Evolutionary conservation across 92 coral and sea anemone genomes (phyloP).

Genomic region (Meandrina meandrites): DNA sequence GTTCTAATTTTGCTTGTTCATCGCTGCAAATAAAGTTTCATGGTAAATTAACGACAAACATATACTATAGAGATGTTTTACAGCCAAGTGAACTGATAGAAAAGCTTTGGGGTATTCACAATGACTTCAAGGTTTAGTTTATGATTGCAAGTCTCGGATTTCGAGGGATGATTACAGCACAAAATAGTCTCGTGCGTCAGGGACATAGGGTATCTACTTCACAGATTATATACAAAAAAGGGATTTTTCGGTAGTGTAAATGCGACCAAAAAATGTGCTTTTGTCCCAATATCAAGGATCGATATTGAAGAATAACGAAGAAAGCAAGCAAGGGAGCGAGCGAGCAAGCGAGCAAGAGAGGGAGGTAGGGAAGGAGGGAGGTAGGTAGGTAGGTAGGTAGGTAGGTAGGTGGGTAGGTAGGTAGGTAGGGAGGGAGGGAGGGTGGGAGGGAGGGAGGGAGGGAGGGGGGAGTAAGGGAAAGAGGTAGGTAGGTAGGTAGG

Average conservation of each 20-base stretch:
- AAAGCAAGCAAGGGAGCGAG: not conserved
- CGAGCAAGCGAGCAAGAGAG: not conserved
- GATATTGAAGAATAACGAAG: not conserved
- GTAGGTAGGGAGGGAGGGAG: too few species aligned
- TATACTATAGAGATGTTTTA: not conserved
- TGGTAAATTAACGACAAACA: too few species aligned
- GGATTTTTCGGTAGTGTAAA: too few species aligned
- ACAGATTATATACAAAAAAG: not conserved
- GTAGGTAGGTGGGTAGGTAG: too few species aligned
- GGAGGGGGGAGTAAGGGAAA: not conserved
- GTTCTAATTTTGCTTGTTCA: constrained; percentile 64
- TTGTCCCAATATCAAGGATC: too few species aligned
- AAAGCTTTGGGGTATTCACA: too few species aligned
- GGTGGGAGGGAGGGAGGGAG: not conserved
- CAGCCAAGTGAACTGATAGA: not conserved
- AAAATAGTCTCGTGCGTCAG: too few species aligned
- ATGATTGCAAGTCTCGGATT: too few species aligned
- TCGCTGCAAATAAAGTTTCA: constrained; percentile 47
- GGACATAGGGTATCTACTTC: not conserved
- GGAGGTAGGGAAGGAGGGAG: not conserved
- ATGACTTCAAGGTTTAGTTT: not conserved
- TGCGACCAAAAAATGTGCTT: too few species aligned
- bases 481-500: too few species aligned
- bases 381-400: too few species aligned
- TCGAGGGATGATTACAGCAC: too few species aligned